A percentile compares a stretch with the other conserved stretches of the same genome.
phyloP scores from a whole-genome alignment of 2,113 vertebrate species.

The Brachypodius melanocephalos region DNA sequence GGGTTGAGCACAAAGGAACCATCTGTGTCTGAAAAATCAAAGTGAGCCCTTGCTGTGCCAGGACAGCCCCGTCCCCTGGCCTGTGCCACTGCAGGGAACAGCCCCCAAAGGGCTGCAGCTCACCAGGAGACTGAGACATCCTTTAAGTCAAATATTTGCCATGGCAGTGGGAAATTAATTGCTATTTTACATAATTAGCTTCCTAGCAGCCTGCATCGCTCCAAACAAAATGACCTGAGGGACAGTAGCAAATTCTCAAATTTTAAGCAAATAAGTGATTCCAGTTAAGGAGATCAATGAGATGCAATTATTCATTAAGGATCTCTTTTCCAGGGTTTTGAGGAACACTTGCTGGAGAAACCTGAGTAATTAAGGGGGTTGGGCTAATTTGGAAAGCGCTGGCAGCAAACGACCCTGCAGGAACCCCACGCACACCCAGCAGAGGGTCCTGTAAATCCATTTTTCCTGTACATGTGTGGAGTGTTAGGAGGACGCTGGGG shows the following conservation, averaged over 20 bases:
- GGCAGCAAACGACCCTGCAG: neutral
- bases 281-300: constrained; percentile 35
- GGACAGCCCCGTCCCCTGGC: neutral
- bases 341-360: neutral
- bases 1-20: neutral
- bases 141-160: constrained; percentile 37
- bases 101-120: neutral
- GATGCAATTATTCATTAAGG: constrained; percentile 33
- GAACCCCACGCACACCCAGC: neutral
- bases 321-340: neutral
- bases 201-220: neutral
- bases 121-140: neutral
- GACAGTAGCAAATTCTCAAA: neutral
- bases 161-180: constrained; percentile 37
- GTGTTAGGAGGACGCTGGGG: neutral
- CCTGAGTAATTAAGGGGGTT: neutral
- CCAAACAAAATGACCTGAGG: constrained; percentile 51
- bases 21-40: neutral
- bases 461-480: rapidly evolving
- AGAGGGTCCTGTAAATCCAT: neutral
- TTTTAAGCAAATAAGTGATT: constrained; percentile 30
- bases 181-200: constrained; percentile 46
- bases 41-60: neutral
- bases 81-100: neutral
- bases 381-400: neutral